Percentiles rank a stretch among this genome's conserved stretches.
Conservation (phyloP, 1,140 invertebrate species). For the Heterodera schachtii region DNA sequence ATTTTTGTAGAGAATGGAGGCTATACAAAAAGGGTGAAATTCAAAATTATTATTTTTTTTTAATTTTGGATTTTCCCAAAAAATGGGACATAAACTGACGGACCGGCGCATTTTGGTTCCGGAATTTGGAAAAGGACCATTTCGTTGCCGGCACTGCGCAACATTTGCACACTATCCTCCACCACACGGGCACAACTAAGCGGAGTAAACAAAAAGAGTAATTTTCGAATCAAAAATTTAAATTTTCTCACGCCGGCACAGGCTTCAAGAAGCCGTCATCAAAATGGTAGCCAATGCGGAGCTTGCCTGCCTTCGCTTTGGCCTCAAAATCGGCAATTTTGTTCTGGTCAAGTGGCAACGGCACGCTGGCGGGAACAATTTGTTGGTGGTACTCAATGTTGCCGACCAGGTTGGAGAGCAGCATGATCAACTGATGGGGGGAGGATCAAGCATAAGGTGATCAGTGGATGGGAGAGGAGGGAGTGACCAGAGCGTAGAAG, state of each 20-base stretch:
- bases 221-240: constrained; percentile 11
- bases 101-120: constrained; percentile 40
- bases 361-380: constrained; percentile 18
- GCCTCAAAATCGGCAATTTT: constrained; percentile 19
- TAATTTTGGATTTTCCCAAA: too few relatives aligned
- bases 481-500: too few relatives aligned
- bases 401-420: constrained; percentile 34
- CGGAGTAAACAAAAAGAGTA: constrained; percentile 18
- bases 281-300: constrained; percentile 58
- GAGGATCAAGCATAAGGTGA: background rate
- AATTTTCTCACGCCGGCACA: constrained; percentile 50
- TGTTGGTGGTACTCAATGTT: constrained; percentile 19
- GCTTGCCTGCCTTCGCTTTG: constrained; percentile 32
- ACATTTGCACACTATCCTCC: constrained; percentile 52
- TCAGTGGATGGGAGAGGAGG: background rate
- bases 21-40: constrained; percentile 16
- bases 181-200: constrained; percentile 59
- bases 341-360: constrained; percentile 24
- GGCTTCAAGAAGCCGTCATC: constrained; percentile 58
- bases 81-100: background rate
- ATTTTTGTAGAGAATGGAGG: constrained; percentile 48
- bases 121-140: constrained; percentile 58
- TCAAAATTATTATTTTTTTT: constrained; percentile 8
- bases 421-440: constrained; percentile 6
- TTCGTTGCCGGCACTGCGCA: constrained; percentile 52